phyloP scores from a whole-genome alignment of 2,113 vertebrate species.

The Cinclus cinclus region DNA sequence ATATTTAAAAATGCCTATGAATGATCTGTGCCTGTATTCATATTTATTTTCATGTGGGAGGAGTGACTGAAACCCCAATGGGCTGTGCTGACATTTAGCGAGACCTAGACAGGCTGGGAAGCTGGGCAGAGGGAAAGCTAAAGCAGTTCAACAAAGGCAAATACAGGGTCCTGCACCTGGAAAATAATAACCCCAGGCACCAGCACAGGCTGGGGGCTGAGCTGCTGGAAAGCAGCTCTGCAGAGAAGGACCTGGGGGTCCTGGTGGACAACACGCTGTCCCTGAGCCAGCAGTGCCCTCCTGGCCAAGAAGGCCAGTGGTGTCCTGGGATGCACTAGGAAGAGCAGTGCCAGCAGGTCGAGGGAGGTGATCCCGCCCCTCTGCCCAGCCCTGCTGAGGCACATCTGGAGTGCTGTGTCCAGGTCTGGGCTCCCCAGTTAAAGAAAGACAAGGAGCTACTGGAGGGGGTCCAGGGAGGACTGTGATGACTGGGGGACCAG shows the following conservation, averaged over 20 bases:
- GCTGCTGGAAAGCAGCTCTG: background rate
- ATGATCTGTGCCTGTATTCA: background rate
- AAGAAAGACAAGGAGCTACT: background rate
- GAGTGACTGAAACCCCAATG: background rate
- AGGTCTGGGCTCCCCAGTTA: rapidly evolving
- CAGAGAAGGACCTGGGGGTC: background rate
- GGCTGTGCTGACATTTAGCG: background rate
- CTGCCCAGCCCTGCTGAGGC: background rate
- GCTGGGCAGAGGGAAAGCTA: background rate
- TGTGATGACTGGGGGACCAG: rapidly evolving
- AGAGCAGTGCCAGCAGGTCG: background rate
- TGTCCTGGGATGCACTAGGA: background rate
- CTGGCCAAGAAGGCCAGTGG: background rate
- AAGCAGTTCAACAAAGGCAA: background rate
- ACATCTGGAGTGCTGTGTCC: background rate
- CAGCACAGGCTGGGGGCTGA: background rate
- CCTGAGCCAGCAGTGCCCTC: background rate
- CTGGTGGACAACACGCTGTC: background rate
- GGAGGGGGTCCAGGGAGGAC: background rate
- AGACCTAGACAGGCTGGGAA: background rate
- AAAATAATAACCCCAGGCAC: rapidly evolving
- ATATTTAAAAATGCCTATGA: background rate
- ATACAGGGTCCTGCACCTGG: background rate
- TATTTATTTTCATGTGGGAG: background rate
- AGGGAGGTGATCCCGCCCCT: background rate